phyloP scores from a whole-genome alignment of 2,888 invertebrate species.

The Mythimna albipuncta region DNA sequence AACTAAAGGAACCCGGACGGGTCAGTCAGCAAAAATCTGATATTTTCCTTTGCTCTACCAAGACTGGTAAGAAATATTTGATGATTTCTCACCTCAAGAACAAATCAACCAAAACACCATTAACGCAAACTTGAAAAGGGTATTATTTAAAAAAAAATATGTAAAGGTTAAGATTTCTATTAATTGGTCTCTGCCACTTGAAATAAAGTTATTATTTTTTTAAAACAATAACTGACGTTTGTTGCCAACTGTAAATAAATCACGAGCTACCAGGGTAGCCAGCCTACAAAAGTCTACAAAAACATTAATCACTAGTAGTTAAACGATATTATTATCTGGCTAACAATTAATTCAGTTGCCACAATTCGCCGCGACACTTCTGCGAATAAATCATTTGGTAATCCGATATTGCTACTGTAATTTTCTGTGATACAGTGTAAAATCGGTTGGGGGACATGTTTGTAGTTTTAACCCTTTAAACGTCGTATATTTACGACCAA shows the following conservation, averaged over 20 bases:
- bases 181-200: too few relatives aligned
- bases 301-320: constrained; percentile 71
- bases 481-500: too few relatives aligned
- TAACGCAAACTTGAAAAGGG: not conserved
- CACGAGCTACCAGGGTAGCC: constrained; percentile 39
- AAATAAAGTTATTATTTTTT: too few relatives aligned
- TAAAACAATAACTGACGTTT: constrained; percentile 25
- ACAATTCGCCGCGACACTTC: constrained; percentile 74
- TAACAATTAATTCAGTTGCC: constrained; percentile 77
- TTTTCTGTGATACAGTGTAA: constrained; percentile 61
- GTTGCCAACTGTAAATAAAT: constrained; percentile 50
- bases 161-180: too few relatives aligned
- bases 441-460: constrained; percentile 23
- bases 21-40: too few relatives aligned
- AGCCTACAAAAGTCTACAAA: constrained; percentile 66
- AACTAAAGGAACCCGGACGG: too few relatives aligned
- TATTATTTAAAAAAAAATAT: constrained; percentile 3
- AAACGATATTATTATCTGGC: constrained; percentile 75
- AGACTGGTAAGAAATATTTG: too few relatives aligned
- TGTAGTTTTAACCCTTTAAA: too few relatives aligned
- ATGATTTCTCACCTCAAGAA: too few relatives aligned
- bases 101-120: not conserved
- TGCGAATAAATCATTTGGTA: constrained; percentile 78
- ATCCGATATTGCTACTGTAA: constrained; percentile 77
- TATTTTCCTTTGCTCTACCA: too few relatives aligned